Evolutionary conservation across 1,140 invertebrate genomes (phyloP).

Genomic region (Calycopis cecrops): DNA sequence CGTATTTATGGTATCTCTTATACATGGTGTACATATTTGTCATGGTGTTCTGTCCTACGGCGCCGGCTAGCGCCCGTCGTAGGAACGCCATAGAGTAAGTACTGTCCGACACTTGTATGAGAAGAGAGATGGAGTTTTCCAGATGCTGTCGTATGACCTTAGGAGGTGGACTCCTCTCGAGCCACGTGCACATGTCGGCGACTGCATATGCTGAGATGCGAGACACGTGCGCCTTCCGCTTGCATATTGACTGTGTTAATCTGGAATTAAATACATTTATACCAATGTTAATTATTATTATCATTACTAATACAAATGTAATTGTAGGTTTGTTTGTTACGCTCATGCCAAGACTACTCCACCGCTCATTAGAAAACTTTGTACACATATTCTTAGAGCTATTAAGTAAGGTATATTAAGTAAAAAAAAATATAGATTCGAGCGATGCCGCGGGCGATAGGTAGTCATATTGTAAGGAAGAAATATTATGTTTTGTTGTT

Average conservation of each 20-base stretch:
- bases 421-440: too few relatives aligned
- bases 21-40: constrained; percentile 58
- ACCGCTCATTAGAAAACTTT: too few relatives aligned
- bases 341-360: too few relatives aligned
- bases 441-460: too few relatives aligned
- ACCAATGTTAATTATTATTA: too few relatives aligned
- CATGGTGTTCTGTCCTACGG: constrained; percentile 48
- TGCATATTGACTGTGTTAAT: constrained; percentile 58
- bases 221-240: constrained; percentile 52
- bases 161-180: constrained; percentile 42
- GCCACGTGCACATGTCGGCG: constrained; percentile 44
- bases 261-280: constrained; percentile 40
- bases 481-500: too few relatives aligned
- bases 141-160: constrained; percentile 51
- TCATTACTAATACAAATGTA: too few relatives aligned
- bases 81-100: constrained; percentile 54
- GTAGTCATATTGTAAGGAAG: too few relatives aligned
- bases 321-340: too few relatives aligned
- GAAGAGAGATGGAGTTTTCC: constrained; percentile 48
- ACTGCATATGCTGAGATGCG: constrained; percentile 55
- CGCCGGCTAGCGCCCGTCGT: constrained; percentile 42
- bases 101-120: constrained; percentile 51
- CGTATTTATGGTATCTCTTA: constrained; percentile 66
- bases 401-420: too few relatives aligned
- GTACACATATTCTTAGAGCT: too few relatives aligned